Evolutionary conservation across 2,888 invertebrate species (phyloP), one percentile per base, ranked within the genome.

Genomic region (Drosophila cognata): DNA sequence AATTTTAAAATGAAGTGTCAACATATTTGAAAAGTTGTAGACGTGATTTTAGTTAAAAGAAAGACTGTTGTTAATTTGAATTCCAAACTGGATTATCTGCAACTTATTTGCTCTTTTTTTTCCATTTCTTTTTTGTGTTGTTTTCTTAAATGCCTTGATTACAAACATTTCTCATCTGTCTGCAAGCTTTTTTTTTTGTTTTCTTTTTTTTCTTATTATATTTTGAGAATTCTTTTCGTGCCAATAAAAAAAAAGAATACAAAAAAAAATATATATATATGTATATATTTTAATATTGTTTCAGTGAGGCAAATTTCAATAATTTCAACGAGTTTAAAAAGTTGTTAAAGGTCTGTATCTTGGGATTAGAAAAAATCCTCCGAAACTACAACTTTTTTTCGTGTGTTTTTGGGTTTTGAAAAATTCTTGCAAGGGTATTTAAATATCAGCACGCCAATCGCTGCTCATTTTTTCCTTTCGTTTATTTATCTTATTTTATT

Each of bases 381-480:
- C 10, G 2, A n/a, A n/a, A 11, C 11, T 1, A 21, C 21, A 21
- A 4, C 0, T 6, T 21, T 10, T 41, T 43, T 43, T 13, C 1
- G 6, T 7, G 13, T 21, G 13, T 1, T 31, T 51, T 55, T 35
- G 8, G 1, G 10, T 25, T 11, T 33, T 18, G 10, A 25, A 31
- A 18, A 25, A 41, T 50, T 13, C 29, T 10, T 16, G n/a, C 10
- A 43, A 62, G 66, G 3, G 77, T 65, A 38, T 80, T 33, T 33
- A 28, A 10, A 25, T 16, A 48, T 35, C 41, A 33, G 35, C 29
- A 11, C 4, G 7, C 7, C 1, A 7, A 18, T 3, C 8, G 48
- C n/a, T 43, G 46, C 16, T 36, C 21, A 7, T 13, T 21, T n/a
- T 36, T 64, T 68, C 57, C 16, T 60, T 60, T 60, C 25, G 46